These are phyloP conservation scores for Emydocephalus ijimae DNA, from an alignment of 2,113 vertebrate genomes.

Conservation along the genomic window DNA sequence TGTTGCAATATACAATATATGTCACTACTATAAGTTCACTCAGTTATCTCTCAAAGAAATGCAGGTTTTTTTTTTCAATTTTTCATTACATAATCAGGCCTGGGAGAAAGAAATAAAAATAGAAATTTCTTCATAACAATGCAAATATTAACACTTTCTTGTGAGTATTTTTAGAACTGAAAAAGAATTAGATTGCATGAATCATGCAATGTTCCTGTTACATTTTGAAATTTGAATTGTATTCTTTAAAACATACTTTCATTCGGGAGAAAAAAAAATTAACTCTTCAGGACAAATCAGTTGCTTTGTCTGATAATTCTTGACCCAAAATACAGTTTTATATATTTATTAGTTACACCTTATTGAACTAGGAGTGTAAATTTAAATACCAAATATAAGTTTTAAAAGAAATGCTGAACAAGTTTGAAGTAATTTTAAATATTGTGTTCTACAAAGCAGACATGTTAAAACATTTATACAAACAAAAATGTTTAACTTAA, in stretches of 20 bases:
- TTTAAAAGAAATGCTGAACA: not conserved
- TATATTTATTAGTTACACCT: slow-evolving; percentile 18
- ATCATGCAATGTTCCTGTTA: slow-evolving; percentile 37
- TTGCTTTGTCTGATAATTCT: slow-evolving; percentile 19
- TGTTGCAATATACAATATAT: not conserved
- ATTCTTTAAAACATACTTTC: slow-evolving; percentile 53
- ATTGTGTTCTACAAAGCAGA: slow-evolving; percentile 46
- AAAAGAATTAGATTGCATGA: slow-evolving; percentile 39
- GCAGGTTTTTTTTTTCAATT: not conserved
- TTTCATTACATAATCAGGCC: slow-evolving; percentile 5
- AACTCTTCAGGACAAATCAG: slow-evolving; percentile 7
- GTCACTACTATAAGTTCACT: not conserved
- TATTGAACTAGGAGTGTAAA: slow-evolving; percentile 12
- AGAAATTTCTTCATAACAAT: slow-evolving; percentile 17
- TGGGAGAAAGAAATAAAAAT: not conserved
- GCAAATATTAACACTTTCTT: slow-evolving; percentile 27
- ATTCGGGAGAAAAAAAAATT: not conserved
- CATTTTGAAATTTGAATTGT: slow-evolving; percentile 38
- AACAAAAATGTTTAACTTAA: slow-evolving; percentile 66
- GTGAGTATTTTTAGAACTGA: slow-evolving; percentile 40
- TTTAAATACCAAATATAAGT: slow-evolving; percentile 7
- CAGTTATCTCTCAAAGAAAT: slow-evolving; percentile 22
- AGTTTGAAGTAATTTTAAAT: slow-evolving; percentile 25
- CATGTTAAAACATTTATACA: slow-evolving; percentile 50
- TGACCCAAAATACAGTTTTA: slow-evolving; percentile 24